phyloP scores from a whole-genome alignment of 1,140 invertebrate species.

The Aculops lycopersici region DNA sequence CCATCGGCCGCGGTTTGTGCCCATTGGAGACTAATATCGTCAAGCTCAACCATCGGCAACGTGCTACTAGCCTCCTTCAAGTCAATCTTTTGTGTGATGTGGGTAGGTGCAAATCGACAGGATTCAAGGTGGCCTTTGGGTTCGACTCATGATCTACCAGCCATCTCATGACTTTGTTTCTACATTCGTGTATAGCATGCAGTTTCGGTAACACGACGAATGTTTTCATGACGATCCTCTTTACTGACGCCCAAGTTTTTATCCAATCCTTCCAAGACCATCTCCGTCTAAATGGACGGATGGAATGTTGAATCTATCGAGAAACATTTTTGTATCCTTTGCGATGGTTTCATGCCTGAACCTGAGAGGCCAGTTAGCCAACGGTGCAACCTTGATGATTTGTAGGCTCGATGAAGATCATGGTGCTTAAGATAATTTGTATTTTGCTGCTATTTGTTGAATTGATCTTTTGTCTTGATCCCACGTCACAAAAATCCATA shows the following conservation, averaged over 20 bases:
- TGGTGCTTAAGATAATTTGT: too few relatives aligned
- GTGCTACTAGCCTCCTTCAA: slow-evolving; percentile 30
- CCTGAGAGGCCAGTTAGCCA: slow-evolving; percentile 34
- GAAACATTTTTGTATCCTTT: slow-evolving; percentile 70
- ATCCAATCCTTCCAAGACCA: slow-evolving; percentile 79
- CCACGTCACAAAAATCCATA: too few relatives aligned
- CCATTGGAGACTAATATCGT: slow-evolving; percentile 66
- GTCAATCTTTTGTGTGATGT: slow-evolving; percentile 13
- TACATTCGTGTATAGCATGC: slow-evolving; percentile 42
- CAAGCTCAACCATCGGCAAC: slow-evolving; percentile 26
- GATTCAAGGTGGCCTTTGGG: slow-evolving; percentile 13
- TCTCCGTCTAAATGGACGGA: slow-evolving; percentile 89
- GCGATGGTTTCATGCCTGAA: slow-evolving; percentile 88
- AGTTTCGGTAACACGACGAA: slow-evolving; percentile 54
- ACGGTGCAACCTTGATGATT: neutral
- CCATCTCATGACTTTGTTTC: slow-evolving; percentile 36
- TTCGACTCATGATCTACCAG: slow-evolving; percentile 26
- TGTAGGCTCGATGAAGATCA: too few relatives aligned
- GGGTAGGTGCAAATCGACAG: neutral
- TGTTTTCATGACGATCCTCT: slow-evolving; percentile 86
- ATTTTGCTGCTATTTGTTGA: too few relatives aligned
- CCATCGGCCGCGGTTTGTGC: slow-evolving; percentile 76
- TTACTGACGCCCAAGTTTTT: slow-evolving; percentile 73
- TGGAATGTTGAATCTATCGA: slow-evolving; percentile 55
- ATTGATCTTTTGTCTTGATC: too few relatives aligned